Percentiles rank a stretch among this genome's conserved stretches.
phyloP scores from a whole-genome alignment of 2,113 vertebrate species.

The Fulica atra region DNA sequence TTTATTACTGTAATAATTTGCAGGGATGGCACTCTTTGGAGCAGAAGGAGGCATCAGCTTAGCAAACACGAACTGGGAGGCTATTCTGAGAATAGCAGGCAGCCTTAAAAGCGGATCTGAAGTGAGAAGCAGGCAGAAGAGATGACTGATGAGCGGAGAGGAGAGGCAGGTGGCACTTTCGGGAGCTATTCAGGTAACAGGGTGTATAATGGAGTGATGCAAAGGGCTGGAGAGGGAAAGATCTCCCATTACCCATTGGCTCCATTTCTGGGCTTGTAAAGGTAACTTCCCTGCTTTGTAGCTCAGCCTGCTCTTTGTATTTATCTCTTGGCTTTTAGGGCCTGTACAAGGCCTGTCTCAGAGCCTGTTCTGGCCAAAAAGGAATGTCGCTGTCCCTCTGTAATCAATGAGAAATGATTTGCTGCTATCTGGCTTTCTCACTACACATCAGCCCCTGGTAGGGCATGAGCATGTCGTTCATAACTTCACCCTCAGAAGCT shows the following conservation, averaged over 20 bases:
- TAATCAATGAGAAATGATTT: background rate
- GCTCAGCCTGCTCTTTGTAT: background rate
- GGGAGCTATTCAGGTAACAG: slow-evolving; percentile 49
- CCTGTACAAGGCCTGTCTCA: fast-evolving
- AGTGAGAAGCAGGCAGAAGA: background rate
- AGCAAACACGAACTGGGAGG: slow-evolving; percentile 47
- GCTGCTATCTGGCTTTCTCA: background rate
- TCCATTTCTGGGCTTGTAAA: background rate
- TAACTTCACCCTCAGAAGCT: background rate
- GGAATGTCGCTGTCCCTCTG: background rate
- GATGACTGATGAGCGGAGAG: slow-evolving; percentile 22
- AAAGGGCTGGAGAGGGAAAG: background rate
- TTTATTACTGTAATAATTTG: slow-evolving; percentile 62
- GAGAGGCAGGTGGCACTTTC: background rate
- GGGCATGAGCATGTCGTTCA: fast-evolving
- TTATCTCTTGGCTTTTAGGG: background rate
- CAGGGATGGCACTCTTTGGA: slow-evolving; percentile 57
- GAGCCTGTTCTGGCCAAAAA: background rate
- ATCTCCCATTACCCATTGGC: background rate
- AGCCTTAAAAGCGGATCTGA: slow-evolving; percentile 23
- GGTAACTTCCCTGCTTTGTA: background rate
- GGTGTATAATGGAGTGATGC: background rate
- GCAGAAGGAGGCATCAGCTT: slow-evolving; percentile 53
- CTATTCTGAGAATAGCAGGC: slow-evolving; percentile 40
- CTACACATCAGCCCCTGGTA: background rate